Base-by-base conservation (phyloP, 2,113 vertebrate species). In the Macaca nemestrina region DNA sequence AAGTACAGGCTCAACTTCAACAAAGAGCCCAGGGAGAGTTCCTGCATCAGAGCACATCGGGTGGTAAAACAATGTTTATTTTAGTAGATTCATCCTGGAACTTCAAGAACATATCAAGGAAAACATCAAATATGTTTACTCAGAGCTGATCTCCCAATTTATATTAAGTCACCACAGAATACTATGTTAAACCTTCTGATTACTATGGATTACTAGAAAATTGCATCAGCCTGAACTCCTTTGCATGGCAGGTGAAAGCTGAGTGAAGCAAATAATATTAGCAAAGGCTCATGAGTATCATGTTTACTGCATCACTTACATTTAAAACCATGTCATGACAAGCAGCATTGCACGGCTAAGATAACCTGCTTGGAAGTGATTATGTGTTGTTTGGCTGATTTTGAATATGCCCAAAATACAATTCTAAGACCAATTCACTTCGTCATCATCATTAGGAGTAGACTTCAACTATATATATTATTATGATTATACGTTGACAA, bases 1-100 rank as follows among this genome's bases (percentile, higher is more conserved):
- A 99, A 99, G 98, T 98, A 99, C 80, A 98, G 93, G 88, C 98
- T 98, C 98, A 99, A 97, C 96, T 98, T 98, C 93, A 99, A 43
- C 88, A 99, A 84, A 82, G 55, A 89, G 82, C 96, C 97, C 40
- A 97, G 90, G 96, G 99, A 98, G 96, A 99, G 99, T 97, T 99
- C 99, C 99, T 99, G 99, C 95, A 97, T 73, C 88, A 98, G 97
- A 97, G 98, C 97, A 97, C 91, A 97, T 73, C 61, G 97, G 75
- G 96, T 96, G 82, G 84, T 73, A 80, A 64, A 92, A 97, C 94
- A 96, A 93, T 93, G 92, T 98, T 99, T 98, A 98, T 97, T 98
- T 98, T 83, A 97, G 95, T 94, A 82, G 61, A 98, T 95, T 98
- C 97, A 89, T 52, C 93, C 97, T 94, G 97, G 75, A 98, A 98